phyloP scores from a whole-genome alignment of 23 tunicate species.

The Pegea sp. region DNA sequence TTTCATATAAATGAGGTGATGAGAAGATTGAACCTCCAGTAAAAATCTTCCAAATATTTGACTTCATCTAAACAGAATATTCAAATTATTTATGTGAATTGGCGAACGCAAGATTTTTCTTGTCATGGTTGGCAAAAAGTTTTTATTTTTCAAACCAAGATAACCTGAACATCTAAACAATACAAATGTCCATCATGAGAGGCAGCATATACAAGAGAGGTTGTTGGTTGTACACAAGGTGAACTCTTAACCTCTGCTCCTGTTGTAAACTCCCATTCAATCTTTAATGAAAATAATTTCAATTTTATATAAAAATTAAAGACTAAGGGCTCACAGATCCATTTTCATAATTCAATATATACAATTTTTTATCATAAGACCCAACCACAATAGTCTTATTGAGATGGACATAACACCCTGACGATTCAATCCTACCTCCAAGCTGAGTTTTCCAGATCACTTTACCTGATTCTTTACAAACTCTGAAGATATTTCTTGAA shows the following conservation, averaged over 20 bases:
- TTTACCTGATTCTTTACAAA: constrained; percentile 12
- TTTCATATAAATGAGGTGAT: constrained; percentile 13
- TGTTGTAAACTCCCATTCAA: constrained; percentile 58
- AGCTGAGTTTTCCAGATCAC: constrained; percentile 20
- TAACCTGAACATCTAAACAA: constrained; percentile 34
- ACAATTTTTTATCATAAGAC: constrained; percentile 44
- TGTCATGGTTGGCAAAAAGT: no score
- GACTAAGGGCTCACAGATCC: no score
- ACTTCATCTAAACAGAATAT: no score
- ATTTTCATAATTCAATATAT: constrained; percentile 6
- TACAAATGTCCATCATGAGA: constrained; percentile 76
- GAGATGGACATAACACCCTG: constrained; percentile 34
- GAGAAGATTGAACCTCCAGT: constrained; percentile 42
- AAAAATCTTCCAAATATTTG: no score
- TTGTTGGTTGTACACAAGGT: constrained; percentile 23
- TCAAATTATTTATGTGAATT: no score
- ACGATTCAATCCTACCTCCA: constrained; percentile 63
- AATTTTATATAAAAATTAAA: no score
- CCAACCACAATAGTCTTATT: constrained; percentile 45
- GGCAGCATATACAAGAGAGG: constrained; percentile 20
- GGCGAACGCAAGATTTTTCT: no score
- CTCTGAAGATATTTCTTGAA: no score
- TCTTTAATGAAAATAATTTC: constrained; percentile 6
- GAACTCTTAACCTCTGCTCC: constrained; percentile 71
- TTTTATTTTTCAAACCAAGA: neutral